Evolutionary conservation across 2,113 vertebrate species (phyloP).

Genomic region (Acrocephalus arundinaceus): DNA sequence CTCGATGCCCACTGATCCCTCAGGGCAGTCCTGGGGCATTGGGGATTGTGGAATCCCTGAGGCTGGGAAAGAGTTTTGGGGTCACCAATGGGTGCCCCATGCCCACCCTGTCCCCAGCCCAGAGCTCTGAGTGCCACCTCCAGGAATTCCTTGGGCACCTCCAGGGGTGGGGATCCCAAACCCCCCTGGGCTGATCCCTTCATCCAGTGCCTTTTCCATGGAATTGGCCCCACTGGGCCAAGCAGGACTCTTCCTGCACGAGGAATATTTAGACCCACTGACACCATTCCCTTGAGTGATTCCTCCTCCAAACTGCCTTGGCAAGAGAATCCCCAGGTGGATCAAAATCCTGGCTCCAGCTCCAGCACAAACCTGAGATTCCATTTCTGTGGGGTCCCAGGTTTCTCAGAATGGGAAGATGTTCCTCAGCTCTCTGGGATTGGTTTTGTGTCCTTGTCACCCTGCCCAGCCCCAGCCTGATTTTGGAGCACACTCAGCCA

Average conservation of each 20-base stretch:
- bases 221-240: background rate
- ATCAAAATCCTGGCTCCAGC: background rate
- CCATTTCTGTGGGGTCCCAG: background rate
- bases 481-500: background rate
- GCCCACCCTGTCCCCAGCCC: background rate
- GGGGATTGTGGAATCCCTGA: fast-evolving
- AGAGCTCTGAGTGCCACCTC: background rate
- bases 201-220: background rate
- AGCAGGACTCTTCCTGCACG: background rate
- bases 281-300: background rate
- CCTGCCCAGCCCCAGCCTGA: background rate
- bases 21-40: background rate
- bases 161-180: background rate
- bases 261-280: background rate
- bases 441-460: background rate
- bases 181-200: background rate
- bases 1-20: background rate
- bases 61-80: background rate
- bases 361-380: background rate
- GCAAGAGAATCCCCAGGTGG: background rate
- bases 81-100: background rate
- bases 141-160: background rate
- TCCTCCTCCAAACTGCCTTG: background rate
- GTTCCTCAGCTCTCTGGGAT: background rate
- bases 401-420: background rate